phyloP scores from a whole-genome alignment of 2,888 invertebrate genomes.

The Acholoe squamosa region DNA sequence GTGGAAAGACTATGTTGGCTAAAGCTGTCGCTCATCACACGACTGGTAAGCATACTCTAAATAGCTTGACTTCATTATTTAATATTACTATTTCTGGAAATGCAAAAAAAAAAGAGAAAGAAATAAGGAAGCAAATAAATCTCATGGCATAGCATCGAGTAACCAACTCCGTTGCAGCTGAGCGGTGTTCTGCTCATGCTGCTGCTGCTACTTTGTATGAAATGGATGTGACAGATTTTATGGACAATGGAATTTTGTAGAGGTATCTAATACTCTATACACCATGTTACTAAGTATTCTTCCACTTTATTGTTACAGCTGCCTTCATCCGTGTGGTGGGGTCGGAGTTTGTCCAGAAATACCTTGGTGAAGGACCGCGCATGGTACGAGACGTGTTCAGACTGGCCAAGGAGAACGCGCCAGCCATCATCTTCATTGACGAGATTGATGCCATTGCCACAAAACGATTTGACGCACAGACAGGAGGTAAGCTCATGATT shows the following conservation, averaged over 20 bases:
- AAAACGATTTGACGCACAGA: slow-evolving; percentile 99
- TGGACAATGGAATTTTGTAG: no score
- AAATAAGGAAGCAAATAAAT: no score
- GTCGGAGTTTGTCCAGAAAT: slow-evolving; percentile 99
- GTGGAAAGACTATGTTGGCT: slow-evolving; percentile 99
- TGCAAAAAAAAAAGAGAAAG: no score
- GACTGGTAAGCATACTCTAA: slow-evolving; percentile 87
- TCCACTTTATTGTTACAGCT: slow-evolving; percentile 87
- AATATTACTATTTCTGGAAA: no score
- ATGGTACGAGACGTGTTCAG: slow-evolving; percentile 99
- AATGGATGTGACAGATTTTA: no score
- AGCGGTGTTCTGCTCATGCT: no score
- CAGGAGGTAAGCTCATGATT: slow-evolving; percentile 86
- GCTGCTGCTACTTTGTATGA: no score
- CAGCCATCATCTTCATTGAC: slow-evolving; percentile 99
- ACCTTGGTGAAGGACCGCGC: slow-evolving; percentile 98
- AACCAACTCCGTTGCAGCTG: no score
- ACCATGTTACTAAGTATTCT: no score
- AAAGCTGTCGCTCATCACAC: slow-evolving; percentile 99
- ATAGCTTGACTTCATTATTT: no score
- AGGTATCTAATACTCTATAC: no score
- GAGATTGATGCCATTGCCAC: slow-evolving; percentile 99
- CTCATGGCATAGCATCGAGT: no score
- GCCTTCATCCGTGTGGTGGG: slow-evolving; percentile 99
- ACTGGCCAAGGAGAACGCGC: slow-evolving; percentile 99